Percentiles rank a stretch among this genome's conserved stretches.
phyloP scores from a whole-genome alignment of 2,113 vertebrate species.

The Sigmodon hispidus region DNA sequence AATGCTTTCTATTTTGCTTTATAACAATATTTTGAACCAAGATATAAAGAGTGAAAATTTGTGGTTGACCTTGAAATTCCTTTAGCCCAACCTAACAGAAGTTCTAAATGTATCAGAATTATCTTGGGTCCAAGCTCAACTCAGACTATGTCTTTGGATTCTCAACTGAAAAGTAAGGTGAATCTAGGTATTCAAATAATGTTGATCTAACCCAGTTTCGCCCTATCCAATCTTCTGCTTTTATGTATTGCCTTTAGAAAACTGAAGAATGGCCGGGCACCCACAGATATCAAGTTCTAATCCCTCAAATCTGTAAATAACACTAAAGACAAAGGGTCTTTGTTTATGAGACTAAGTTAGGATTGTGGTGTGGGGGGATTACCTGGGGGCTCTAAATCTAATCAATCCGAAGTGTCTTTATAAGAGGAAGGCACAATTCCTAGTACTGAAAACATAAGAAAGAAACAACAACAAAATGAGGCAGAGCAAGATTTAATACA shows the following conservation, averaged over 20 bases:
- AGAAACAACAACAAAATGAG: background rate
- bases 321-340: background rate
- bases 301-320: background rate
- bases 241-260: background rate
- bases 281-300: background rate
- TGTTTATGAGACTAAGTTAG: background rate
- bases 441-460: background rate
- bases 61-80: background rate
- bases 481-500: background rate
- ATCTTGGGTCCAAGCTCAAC: background rate
- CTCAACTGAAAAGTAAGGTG: background rate
- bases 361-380: background rate
- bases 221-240: background rate
- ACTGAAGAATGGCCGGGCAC: background rate
- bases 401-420: background rate
- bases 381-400: background rate
- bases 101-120: background rate
- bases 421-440: background rate
- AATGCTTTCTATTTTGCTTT: background rate
- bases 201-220: background rate
- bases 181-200: background rate
- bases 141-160: background rate
- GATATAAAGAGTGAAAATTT: background rate
- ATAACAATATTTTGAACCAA: background rate
- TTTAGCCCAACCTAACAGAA: background rate